Percentiles rank a stretch among this genome's conserved stretches.
Conservation (phyloP, 2,113 vertebrate genomes). For the Perca fluviatilis region DNA sequence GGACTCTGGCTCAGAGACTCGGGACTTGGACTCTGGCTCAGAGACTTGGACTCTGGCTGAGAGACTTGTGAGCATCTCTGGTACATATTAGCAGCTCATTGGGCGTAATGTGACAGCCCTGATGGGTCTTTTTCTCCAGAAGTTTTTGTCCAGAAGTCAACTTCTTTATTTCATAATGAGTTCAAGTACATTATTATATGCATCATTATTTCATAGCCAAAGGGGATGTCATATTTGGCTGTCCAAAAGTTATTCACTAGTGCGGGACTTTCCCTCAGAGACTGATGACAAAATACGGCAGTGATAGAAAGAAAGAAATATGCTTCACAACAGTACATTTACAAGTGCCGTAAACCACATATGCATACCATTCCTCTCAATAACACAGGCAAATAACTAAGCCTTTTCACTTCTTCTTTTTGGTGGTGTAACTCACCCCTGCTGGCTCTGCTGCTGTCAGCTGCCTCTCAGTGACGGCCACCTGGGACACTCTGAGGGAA, state of each 20-base stretch:
- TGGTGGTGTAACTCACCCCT: slow-evolving; percentile 24
- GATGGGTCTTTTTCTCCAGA: not conserved
- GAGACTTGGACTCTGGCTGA: too few relatives aligned
- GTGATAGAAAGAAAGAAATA: not conserved
- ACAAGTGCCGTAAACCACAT: not conserved
- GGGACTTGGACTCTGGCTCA: too few relatives aligned
- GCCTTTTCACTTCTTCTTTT: slow-evolving; percentile 18
- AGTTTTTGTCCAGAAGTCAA: not conserved
- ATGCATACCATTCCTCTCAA: too few relatives aligned
- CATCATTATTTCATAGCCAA: not conserved
- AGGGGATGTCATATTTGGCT: not conserved
- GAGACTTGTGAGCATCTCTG: too few relatives aligned
- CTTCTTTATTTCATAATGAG: not conserved
- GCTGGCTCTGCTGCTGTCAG: not conserved
- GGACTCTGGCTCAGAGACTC: too few relatives aligned
- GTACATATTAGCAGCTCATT: not conserved
- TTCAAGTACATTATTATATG: not conserved
- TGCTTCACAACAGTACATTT: not conserved
- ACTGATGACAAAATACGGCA: not conserved
- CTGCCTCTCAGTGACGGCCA: slow-evolving; percentile 25
- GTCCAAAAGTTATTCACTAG: not conserved
- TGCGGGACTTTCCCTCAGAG: not conserved
- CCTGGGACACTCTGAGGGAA: slow-evolving; percentile 45
- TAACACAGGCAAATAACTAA: not conserved
- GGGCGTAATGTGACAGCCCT: not conserved